phyloP scores from a whole-genome alignment of 2,113 vertebrate species.

The Philantomba maxwellii region DNA sequence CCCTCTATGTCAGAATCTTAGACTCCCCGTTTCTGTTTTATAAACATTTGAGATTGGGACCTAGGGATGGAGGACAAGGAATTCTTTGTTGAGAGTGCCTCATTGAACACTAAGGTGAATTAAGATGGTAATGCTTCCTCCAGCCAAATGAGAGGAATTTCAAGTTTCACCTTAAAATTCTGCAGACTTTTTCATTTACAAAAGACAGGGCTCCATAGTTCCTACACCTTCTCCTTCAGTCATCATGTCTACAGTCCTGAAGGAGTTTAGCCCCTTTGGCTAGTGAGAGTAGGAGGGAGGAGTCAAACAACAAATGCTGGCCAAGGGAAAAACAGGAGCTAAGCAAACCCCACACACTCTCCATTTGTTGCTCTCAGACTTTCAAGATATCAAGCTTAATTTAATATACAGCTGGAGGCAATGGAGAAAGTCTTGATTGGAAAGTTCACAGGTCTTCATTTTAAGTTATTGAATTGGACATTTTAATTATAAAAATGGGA shows the following conservation, averaged over 20 bases:
- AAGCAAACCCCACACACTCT: not conserved
- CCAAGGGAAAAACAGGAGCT: not conserved
- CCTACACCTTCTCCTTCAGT: not conserved
- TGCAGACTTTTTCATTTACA: not conserved
- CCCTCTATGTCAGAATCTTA: not conserved
- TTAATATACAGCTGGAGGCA: not conserved
- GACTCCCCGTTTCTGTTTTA: not conserved
- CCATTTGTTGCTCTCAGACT: not conserved
- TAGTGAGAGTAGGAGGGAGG: not conserved
- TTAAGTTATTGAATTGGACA: not conserved
- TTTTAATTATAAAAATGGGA: slow-evolving; percentile 33
- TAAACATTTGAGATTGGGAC: not conserved
- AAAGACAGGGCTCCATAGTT: not conserved
- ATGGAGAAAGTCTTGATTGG: not conserved
- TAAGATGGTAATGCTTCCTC: not conserved
- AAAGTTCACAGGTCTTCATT: not conserved
- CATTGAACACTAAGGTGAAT: not conserved
- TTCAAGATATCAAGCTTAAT: not conserved
- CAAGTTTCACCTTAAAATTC: not conserved
- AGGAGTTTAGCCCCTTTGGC: not conserved
- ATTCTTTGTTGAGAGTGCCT: not conserved
- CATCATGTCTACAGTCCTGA: not conserved
- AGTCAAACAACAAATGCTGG: not conserved
- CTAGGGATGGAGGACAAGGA: not conserved
- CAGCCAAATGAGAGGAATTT: not conserved